These are phyloP conservation scores for Potamarius usumacintae DNA, from an alignment of 2,113 vertebrate genomes.

Conservation along the genomic window DNA sequence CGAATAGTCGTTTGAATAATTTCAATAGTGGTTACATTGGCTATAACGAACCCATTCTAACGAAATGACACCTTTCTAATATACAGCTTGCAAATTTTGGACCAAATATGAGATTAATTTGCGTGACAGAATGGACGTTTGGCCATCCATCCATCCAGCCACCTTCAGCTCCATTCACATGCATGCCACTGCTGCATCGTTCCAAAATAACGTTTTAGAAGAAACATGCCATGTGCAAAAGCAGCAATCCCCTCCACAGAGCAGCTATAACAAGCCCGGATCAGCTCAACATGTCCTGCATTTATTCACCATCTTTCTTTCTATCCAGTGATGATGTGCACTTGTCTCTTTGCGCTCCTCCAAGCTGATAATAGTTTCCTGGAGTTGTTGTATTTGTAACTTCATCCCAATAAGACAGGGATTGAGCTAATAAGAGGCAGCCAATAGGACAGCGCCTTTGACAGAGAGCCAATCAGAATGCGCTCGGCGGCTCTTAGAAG, in stretches of 20 bases:
- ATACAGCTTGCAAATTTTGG: conserved; percentile 20
- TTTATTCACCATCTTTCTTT: not conserved
- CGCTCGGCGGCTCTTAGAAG: conserved; percentile 9
- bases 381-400: conserved; percentile 51
- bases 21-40: conserved; percentile 51
- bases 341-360: conserved; percentile 2
- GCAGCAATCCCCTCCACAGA: no score
- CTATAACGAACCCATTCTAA: conserved; percentile 49
- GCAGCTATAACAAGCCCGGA: no score
- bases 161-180: not conserved
- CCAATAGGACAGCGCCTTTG: conserved; percentile 48
- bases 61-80: conserved; percentile 42
- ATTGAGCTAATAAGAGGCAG: conserved; percentile 21
- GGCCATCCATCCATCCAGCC: not conserved
- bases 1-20: conserved; percentile 55
- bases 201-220: not conserved
- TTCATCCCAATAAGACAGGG: conserved; percentile 37
- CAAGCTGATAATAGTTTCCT: conserved; percentile 38
- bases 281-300: not conserved
- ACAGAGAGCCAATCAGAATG: conserved; percentile 53
- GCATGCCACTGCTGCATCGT: not conserved
- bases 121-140: not conserved
- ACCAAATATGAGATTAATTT: conserved; percentile 3
- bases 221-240: not conserved
- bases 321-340: not conserved